Base-by-base conservation (phyloP, 2,888 invertebrate species). In the Elysia crispata region DNA sequence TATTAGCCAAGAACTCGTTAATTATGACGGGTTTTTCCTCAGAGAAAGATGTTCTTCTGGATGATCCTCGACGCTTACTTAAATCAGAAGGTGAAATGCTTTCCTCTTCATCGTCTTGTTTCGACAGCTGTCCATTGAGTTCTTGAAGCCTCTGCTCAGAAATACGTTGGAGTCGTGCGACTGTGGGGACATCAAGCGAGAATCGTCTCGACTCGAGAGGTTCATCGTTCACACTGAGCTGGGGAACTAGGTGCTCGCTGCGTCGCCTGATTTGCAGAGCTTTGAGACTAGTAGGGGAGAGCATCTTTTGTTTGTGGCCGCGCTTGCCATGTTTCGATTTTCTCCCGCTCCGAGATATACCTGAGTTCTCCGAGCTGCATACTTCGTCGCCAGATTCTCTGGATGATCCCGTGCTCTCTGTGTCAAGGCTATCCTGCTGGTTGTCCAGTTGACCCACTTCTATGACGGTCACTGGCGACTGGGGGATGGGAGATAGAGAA, bases 381-480 rank as follows among this genome's bases (percentile, higher is more conserved):
- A 77, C 70, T n/a, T 82, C 73, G 25, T 73, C 81, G 54, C 82
- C 82, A 28, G 49, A 76, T 6, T 83, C 83, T 41, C 73, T 81
- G 28, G 84, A 84, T 31, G 76, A 83, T 30, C 73, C 49, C n/a
- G 81, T 82, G 11, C 83, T 80, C 30, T 88, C 88, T 0, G 84
- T 82, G 49, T 90, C 90, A 5, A 89, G 49, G 76, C 86, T 87
- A 77, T 90, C 90, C 76, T 86, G 87, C 78, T 87, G 88, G 81
- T 89, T 91, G 82, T 90, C 91, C n/a, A 91, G 79, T 41, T 41
- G 41, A 67, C 86, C 84, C 0, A 88, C 86, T 80, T 91, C 91
- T 23, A 91, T 90, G 3, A 90, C 90, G 13, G 91, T 90, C 1
- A 91, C 82, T 11, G 91, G 91, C 0, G 88, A 89, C 73, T 85